phyloP scores from a whole-genome alignment of 2,888 invertebrate species.

The Acanthococcus lagerstroemiae region DNA sequence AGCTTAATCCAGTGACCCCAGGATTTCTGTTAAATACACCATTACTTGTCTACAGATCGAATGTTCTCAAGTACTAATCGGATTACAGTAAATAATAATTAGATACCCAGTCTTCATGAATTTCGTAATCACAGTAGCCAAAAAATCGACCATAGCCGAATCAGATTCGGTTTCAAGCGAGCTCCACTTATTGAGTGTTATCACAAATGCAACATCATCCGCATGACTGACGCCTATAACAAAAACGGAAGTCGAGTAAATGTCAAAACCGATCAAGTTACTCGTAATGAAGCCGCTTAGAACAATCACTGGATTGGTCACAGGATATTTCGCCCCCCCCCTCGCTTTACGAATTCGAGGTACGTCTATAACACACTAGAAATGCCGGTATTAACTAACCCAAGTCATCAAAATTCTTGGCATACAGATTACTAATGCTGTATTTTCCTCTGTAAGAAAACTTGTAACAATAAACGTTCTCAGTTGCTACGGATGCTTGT shows the following conservation, averaged over 20 bases:
- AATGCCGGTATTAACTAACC: conserved; percentile 2
- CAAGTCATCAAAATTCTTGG: conserved; percentile 14
- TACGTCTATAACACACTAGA: too few species aligned
- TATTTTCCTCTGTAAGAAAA: conserved; percentile 38
- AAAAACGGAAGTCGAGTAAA: not conserved
- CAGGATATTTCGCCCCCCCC: too few species aligned
- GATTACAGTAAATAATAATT: not conserved
- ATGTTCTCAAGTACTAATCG: too few species aligned
- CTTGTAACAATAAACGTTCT: conserved; percentile 38
- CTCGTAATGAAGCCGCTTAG: too few species aligned
- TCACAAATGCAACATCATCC: conserved; percentile 36
- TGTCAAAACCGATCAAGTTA: too few species aligned
- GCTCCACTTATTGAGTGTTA: conserved; percentile 40
- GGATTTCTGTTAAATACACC: not conserved
- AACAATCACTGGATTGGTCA: too few species aligned
- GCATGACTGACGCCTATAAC: conserved; percentile 37
- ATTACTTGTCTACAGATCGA: too few species aligned
- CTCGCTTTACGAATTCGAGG: too few species aligned
- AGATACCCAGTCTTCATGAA: conserved; percentile 25
- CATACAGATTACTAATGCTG: conserved; percentile 38
- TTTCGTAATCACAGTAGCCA: not conserved
- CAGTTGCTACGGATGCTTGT: conserved; percentile 34
- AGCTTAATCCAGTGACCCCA: not conserved
- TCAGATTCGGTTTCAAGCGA: conserved; percentile 44
- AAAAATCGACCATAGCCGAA: conserved; percentile 30